Evolutionary conservation across 2,113 vertebrate species (phyloP), one percentile per base, ranked within the genome.

Genomic region (Paramormyrops kingsleyae): DNA sequence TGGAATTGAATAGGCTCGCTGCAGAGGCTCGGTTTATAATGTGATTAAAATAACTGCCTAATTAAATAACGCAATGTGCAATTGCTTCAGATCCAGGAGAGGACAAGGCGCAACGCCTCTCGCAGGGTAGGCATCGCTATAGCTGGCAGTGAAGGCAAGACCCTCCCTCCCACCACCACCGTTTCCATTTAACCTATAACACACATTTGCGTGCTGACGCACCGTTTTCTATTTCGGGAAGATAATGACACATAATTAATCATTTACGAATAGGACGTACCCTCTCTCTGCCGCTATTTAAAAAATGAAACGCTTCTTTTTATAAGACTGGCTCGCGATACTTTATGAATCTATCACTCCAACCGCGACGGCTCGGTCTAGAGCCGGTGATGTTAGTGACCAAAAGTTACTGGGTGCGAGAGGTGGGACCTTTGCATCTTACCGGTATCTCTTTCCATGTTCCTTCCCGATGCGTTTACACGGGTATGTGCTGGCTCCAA

Each of bases 1-100:
- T 50, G 24, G 15, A 80, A 89, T 24, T 35, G 31, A 49, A 52
- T 89, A 12, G 7, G 47, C 70, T 77, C 27, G 31, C 27, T 56
- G 56, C 47, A 77, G 17, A 49, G 12, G 49, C 87, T 35, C 59
- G 17, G 21, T 13, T 70, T 49, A 88, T 46, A 47, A 66, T 70
- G 59, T 49, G 88, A 49, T 88, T 42, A 49, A 77, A 88, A 88
- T 77, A 88, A 77, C 42, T 49, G 49, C n/a, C n/a, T 87, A 77
- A 88, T 88, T 47, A 74, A 47, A 74, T 49, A 50, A 27, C 46
- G 21, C 56, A 49, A 74, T 49, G 27, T 39, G 44, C 62, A 35
- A 27, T 46, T 88, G 88, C 49, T 77, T 70, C 17, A 27, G 49
- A 87, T 31, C 84, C 47, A 53, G 84, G 8, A 19, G 12, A 52